These are phyloP conservation scores for Takifugu flavidus DNA, from an alignment of 2,113 vertebrate species.

Conservation along the genomic window DNA sequence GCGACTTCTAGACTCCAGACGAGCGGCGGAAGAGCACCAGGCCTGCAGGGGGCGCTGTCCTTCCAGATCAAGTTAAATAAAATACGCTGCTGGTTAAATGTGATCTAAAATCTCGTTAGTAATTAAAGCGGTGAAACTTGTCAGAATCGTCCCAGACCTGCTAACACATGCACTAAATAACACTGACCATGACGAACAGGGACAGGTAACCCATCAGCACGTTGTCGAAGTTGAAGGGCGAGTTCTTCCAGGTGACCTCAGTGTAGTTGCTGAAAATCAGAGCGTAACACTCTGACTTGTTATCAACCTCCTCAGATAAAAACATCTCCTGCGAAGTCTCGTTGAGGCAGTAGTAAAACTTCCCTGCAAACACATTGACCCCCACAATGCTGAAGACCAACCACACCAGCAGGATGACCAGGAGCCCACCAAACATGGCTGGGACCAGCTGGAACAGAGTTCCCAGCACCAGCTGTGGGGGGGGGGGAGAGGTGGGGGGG, in stretches of 20 bases:
- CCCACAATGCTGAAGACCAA: constrained; percentile 90
- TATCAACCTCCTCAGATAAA: constrained; percentile 57
- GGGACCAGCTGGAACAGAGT: constrained; percentile 81
- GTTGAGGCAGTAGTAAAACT: constrained; percentile 83
- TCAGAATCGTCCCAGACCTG: no score
- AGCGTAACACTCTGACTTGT: constrained; percentile 75
- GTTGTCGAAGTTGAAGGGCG: constrained; percentile 84
- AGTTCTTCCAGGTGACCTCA: constrained; percentile 79
- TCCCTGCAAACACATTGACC: constrained; percentile 87
- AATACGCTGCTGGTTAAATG: no score
- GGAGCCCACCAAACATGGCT: constrained; percentile 82
- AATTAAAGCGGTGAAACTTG: no score
- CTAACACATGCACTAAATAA: background rate
- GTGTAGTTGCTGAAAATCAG: constrained; percentile 11
- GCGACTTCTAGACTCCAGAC: background rate
- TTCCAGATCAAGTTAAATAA: no score
- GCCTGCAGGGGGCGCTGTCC: no score
- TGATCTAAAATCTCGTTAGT: no score
- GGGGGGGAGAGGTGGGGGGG: background rate
- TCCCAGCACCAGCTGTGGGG: constrained; percentile 82
- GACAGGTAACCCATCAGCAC: constrained; percentile 85
- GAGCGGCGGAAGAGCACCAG: no score
- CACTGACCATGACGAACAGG: constrained; percentile 86
- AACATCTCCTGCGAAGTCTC: constrained; percentile 72
- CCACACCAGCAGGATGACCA: constrained; percentile 88